Base-by-base conservation (phyloP, 35 echinoderm and acorn worm species). In the Patiria miniata region DNA sequence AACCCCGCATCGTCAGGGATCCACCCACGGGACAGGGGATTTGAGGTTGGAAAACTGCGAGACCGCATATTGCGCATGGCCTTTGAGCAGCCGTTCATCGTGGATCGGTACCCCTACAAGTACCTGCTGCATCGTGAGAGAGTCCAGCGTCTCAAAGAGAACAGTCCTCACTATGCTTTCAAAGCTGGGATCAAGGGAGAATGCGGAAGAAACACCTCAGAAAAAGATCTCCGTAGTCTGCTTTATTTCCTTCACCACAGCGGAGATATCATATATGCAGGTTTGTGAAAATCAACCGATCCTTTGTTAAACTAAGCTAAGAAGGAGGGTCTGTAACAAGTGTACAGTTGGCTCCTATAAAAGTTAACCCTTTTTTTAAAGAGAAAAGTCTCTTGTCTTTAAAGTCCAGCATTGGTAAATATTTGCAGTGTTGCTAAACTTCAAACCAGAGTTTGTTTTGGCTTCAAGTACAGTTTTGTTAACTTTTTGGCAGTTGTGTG, bases 111-210 rank as follows among this genome's bases (percentile, higher is more conserved):
- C 34, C 65, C 65, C 34, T 30, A 30, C 6, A 22, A 14, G 14
- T 73, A 32, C 65, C 23, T 73, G 21, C 65, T 73, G 65, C 65
- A 73, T 36, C 65, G 65, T 18, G 26, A 36, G 65, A 73, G 65
- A 36, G 23, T 73, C 10, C 23, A 73, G 21, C 23, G 14, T 26
- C 29, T 9, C 2, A 34, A 34, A 73, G 26, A 32, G 65, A 73
- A 73, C 30, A 7, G 65, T 30, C 65, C 29, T 36, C 65, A 73
- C 65, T 73, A 36, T 15, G 26, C 7, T 10, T 34, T 34, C 26
- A 73, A 73, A 73, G 65, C 65, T 2, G 26, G 65, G 26, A 73
- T 73, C 65, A 73, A 32, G 65, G 29, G 10, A 10, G 65, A 32
- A 73, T 73, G 65, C 29, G 21, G 8, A 2, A 8, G 26, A 26